Evolutionary conservation across 2,797 vertebrate genomes (phyloP), one percentile per base, ranked within the genome.

Genomic region (Betta splendens): DNA sequence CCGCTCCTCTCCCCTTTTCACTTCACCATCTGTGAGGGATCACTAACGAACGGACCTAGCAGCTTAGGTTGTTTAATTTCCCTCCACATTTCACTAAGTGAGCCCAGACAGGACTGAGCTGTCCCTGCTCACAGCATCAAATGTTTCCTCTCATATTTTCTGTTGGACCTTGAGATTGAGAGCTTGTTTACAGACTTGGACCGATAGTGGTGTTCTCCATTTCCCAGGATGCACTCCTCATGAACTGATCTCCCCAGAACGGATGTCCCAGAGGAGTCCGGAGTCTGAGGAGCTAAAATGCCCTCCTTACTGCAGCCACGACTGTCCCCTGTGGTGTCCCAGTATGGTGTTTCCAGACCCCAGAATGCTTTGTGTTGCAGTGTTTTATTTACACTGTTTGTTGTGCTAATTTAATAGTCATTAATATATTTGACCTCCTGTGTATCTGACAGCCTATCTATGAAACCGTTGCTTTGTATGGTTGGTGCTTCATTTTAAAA

Each of bases 361-460:
- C 75, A 60, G 79, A 86, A 81, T 87, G 86, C 84, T 88, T 85
- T 90, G 87, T 90, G 87, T 88, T 84, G 84, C 84, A 87, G 86
- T 88, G 86, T 89, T 88, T 91, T 86, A 83, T 88, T 88, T 84
- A 84, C 91, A 89, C 88, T 87, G 85, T 89, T 91, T 89, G 89
- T 89, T 86, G 88, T 93, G 89, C 87, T 92, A 89, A 93, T 93
- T 93, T 93, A 92, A 92, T 92, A 91, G 85, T 92, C 87, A 87
- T 93, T 93, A 93, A 93, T 93, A 93, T 93, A 92, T 93, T 93
- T 92, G 88, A 90, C 83, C 84, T 90, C 82, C 89, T 89, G 88
- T 91, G 85, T 90, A 87, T 89, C 82, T 84, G 89, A 90, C 72
- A 75, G 83, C 86, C 72, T 87, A 88, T 91, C 75, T 86, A 87